phyloP scores from a whole-genome alignment of 2,797 vertebrate species.

The Antrozous pallidus region DNA sequence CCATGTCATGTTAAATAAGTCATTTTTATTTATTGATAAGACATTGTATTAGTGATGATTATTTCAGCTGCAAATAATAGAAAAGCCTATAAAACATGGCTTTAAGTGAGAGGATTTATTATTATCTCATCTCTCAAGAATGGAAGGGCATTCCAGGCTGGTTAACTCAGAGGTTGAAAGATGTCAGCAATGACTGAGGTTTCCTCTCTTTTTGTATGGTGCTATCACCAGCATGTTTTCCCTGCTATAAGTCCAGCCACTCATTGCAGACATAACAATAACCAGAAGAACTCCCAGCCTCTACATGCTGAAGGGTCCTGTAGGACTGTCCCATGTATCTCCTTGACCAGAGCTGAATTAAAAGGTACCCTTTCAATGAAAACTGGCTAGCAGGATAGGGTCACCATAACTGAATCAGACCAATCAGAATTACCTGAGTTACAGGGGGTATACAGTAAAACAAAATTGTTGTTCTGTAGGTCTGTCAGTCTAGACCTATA shows the following conservation, averaged over 20 bases:
- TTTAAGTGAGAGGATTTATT: neutral
- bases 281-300: neutral
- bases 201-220: neutral
- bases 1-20: slow-evolving; percentile 15
- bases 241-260: neutral
- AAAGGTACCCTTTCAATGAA: neutral
- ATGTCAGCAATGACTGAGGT: neutral
- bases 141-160: neutral
- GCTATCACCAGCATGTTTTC: neutral
- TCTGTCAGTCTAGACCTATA: neutral
- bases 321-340: neutral
- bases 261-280: neutral
- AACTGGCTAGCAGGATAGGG: neutral
- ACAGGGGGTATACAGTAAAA: neutral
- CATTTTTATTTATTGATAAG: slow-evolving; percentile 25
- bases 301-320: neutral
- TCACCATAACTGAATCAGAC: neutral
- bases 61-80: slow-evolving; percentile 21
- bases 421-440: neutral
- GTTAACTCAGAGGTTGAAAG: neutral
- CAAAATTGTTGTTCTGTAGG: neutral
- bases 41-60: neutral
- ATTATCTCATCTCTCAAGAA: neutral
- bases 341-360: neutral
- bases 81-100: neutral